Conservation (phyloP, 2,797 vertebrate genomes). For the Lates japonicus region DNA sequence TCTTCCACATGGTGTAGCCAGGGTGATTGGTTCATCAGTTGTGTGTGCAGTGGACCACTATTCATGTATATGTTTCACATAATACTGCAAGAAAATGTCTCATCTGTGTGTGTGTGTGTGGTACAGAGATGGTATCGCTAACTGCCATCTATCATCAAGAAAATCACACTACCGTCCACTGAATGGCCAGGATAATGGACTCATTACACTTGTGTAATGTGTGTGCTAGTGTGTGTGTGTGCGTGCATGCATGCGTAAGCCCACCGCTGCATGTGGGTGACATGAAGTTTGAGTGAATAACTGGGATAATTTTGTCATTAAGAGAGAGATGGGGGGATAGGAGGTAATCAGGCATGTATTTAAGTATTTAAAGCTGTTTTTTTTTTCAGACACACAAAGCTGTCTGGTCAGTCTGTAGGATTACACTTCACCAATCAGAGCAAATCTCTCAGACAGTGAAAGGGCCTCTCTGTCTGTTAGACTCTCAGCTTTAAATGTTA, state of each 20-base stretch:
- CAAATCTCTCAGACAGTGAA: conserved; percentile 18
- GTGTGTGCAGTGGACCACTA: background rate
- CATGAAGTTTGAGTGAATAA: conserved; percentile 65
- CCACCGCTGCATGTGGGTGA: conserved; percentile 10
- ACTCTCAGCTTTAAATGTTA: background rate
- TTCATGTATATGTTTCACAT: conserved; percentile 9
- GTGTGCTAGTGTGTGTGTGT: conserved; percentile 22
- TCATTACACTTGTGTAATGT: conserved; percentile 48
- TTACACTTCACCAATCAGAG: conserved; percentile 40
- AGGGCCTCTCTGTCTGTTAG: conserved; percentile 15
- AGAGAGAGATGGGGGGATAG: conserved; percentile 36
- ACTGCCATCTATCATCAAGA: conserved; percentile 64
- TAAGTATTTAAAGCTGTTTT: conserved; percentile 65
- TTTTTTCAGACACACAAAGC: conserved; percentile 35
- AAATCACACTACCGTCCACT: conserved; percentile 59
- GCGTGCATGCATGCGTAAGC: conserved; percentile 19
- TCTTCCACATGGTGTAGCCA: background rate
- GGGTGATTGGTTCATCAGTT: background rate
- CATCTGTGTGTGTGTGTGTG: conserved; percentile 5
- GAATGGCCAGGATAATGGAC: conserved; percentile 61
- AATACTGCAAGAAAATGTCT: conserved; percentile 11
- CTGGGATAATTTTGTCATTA: conserved; percentile 75
- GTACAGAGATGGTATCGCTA: conserved; percentile 58
- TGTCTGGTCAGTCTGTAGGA: conserved; percentile 49
- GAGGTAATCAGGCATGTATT: conserved; percentile 62